phyloP scores from a whole-genome alignment of 2,797 vertebrate species.

The Lagodon rhomboides region DNA sequence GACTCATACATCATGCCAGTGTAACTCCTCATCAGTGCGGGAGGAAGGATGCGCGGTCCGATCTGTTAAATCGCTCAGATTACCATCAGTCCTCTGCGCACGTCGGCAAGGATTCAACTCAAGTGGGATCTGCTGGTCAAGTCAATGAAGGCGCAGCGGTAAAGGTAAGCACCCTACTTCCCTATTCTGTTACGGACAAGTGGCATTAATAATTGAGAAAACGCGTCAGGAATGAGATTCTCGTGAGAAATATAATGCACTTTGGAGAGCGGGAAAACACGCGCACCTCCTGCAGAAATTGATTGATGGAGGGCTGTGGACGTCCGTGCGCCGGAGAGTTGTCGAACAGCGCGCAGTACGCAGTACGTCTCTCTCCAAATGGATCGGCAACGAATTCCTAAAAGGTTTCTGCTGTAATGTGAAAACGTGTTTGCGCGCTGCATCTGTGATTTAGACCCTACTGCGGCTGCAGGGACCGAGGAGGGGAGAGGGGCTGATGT shows the following conservation, averaged over 20 bases:
- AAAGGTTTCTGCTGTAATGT: conserved; percentile 27
- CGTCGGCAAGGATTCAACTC: conserved; percentile 75
- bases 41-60: conserved; percentile 66
- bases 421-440: conserved; percentile 41
- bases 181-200: conserved; percentile 56
- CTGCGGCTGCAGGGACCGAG: conserved; percentile 29
- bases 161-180: conserved; percentile 82
- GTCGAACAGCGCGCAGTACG: conserved; percentile 35
- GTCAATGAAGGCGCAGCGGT: conserved; percentile 78
- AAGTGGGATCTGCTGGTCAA: conserved; percentile 69
- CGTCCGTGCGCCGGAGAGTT: conserved; percentile 49
- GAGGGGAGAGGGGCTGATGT: conserved; percentile 11
- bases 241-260: conserved; percentile 59
- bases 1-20: conserved; percentile 36
- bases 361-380: conserved; percentile 33
- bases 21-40: conserved; percentile 53
- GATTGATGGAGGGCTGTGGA: conserved; percentile 58
- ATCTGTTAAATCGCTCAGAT: conserved; percentile 72
- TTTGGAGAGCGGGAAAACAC: conserved; percentile 60
- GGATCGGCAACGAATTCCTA: conserved; percentile 35
- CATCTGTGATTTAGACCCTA: conserved; percentile 35
- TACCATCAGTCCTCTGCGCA: conserved; percentile 64
- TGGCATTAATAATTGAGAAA: conserved; percentile 66
- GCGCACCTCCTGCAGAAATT: conserved; percentile 62
- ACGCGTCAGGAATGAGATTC: conserved; percentile 52